Conservation (phyloP, 1,140 invertebrate species). For the Acromyrmex charruanus region DNA sequence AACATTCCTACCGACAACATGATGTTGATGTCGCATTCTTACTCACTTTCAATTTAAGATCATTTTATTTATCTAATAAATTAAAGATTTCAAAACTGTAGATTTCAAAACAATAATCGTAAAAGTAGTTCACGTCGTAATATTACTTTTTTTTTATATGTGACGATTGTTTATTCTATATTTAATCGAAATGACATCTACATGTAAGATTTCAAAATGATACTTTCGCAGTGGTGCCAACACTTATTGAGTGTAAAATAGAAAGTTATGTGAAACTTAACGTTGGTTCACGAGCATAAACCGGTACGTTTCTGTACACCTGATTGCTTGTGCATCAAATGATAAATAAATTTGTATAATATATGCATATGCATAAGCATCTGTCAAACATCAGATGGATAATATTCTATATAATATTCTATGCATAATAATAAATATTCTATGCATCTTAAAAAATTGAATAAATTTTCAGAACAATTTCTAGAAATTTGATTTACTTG, state of each 20-base stretch:
- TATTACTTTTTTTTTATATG: not conserved
- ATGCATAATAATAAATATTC: no score
- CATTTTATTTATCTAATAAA: conserved; percentile 12
- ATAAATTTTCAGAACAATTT: not conserved
- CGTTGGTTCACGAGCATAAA: conserved; percentile 36
- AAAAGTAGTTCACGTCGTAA: not conserved
- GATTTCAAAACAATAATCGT: not conserved
- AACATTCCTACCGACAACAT: conserved; percentile 31
- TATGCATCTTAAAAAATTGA: not conserved
- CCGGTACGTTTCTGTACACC: not conserved
- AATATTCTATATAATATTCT: not conserved
- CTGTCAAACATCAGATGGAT: not conserved
- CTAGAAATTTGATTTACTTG: not conserved
- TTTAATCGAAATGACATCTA: no score
- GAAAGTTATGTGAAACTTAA: conserved; percentile 66
- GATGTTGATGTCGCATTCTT: conserved; percentile 4
- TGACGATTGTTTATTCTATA: not conserved
- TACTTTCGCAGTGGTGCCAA: conserved; percentile 20
- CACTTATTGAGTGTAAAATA: conserved; percentile 44
- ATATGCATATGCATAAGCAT: not conserved
- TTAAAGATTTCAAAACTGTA: not conserved
- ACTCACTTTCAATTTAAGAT: conserved; percentile 21
- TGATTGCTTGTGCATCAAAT: not conserved
- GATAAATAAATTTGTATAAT: conserved; percentile 55
- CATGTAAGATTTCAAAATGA: not conserved